These are phyloP conservation scores for Xanthorhoe spadicearia DNA, from an alignment of 2,888 invertebrate species.

Conservation along the genomic window DNA sequence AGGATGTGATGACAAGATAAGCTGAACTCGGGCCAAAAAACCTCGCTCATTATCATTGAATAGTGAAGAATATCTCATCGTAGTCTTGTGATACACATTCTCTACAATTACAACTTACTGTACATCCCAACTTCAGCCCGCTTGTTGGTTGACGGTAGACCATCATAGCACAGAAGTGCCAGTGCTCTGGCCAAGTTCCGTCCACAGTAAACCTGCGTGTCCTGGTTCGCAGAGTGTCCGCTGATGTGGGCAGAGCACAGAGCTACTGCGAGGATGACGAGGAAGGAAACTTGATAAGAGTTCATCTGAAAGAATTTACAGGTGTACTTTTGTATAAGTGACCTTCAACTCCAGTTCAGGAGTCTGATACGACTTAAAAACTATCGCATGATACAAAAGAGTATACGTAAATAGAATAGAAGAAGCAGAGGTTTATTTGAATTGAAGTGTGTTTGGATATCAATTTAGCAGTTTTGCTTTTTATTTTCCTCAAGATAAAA, in stretches of 20 bases:
- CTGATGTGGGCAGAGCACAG: constrained; percentile 57
- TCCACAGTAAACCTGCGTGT: constrained; percentile 63
- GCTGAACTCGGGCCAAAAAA: no score
- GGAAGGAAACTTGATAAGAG: constrained; percentile 38
- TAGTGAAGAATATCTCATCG: no score
- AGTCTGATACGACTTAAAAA: no score
- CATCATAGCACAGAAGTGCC: constrained; percentile 57
- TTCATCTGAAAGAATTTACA: constrained; percentile 53
- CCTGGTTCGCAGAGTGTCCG: constrained; percentile 46
- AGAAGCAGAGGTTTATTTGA: neutral
- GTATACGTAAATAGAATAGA: neutral
- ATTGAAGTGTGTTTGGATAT: no score
- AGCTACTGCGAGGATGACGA: constrained; percentile 45
- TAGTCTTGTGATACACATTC: no score
- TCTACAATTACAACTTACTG: constrained; percentile 54
- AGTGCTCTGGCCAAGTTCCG: constrained; percentile 58
- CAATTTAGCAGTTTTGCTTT: no score
- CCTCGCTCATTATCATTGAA: no score
- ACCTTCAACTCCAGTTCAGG: no score
- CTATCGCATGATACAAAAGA: neutral
- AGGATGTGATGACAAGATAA: no score
- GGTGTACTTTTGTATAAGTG: no score
- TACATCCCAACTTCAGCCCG: constrained; percentile 58
- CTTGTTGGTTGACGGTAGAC: constrained; percentile 41
- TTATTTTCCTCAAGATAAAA: no score